Evolutionary conservation across 2,797 vertebrate genomes (phyloP).

Genomic region (Mycteria americana): DNA sequence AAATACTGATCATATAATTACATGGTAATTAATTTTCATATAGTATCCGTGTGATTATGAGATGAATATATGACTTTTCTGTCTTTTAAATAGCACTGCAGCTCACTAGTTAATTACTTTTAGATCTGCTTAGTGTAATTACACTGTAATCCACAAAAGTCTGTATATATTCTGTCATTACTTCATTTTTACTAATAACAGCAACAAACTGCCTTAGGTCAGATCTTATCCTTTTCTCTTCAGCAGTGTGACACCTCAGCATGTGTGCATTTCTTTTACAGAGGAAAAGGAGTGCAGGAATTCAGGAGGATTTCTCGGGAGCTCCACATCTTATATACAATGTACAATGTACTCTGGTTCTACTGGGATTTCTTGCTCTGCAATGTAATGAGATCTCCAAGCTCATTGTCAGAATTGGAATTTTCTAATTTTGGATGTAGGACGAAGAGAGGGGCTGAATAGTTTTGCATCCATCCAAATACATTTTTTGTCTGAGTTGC

Average conservation of each 20-base stretch:
- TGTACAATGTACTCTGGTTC: background rate
- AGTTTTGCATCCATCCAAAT: background rate
- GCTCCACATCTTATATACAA: background rate
- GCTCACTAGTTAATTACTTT: slow-evolving; percentile 53
- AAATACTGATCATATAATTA: slow-evolving; percentile 44
- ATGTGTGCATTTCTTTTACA: background rate
- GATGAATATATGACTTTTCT: slow-evolving; percentile 24
- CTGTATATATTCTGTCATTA: background rate
- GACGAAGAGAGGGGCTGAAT: background rate
- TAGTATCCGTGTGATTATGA: background rate
- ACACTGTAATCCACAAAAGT: slow-evolving; percentile 18
- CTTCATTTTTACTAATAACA: background rate
- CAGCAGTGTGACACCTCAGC: background rate
- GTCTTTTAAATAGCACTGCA: background rate
- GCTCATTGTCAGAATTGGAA: background rate
- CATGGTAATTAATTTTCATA: slow-evolving; percentile 43
- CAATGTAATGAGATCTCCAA: background rate
- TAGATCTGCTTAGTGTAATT: slow-evolving; percentile 51
- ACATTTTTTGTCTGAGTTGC: background rate
- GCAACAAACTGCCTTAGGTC: background rate
- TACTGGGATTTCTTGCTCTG: background rate
- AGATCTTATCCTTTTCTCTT: background rate
- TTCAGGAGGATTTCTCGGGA: background rate
- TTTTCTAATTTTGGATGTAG: background rate
- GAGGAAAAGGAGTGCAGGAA: background rate